Evolutionary conservation across 2,888 invertebrate species (phyloP), one percentile per base, ranked within the genome.

Genomic region (Dynastes grantii): DNA sequence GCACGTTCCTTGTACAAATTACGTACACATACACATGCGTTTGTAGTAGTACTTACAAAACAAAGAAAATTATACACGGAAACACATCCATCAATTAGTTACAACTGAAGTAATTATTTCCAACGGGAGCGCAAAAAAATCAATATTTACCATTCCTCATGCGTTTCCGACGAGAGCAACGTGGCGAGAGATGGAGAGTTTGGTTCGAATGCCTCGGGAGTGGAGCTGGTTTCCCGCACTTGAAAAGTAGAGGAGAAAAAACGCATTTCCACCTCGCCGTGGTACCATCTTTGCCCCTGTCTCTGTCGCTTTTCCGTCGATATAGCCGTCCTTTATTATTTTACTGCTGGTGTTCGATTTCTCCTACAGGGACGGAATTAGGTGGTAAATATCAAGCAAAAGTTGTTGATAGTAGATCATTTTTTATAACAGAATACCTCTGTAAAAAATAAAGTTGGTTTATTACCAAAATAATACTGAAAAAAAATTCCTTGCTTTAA

Each of bases 21-120:
- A 16, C 16, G 0, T 16, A 32, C 32, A 45, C 11, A 11, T 1
- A 8, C 45, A 2, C 45, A 11, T 55, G 8, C 45, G 1, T 55
- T 16, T 22, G n/a, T 55, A 22, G 16, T 16, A 1, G 55, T n/a
- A n/a, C 63, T 16, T 16, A 16, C 16, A 67, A 67, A 67, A 49
- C 49, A 67, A 67, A 79, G 78, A 73, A 81, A 79, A 79, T 79
- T 76, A 73, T 58, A 58, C 40, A 4, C 16, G 32, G 58, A 73
- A 58, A 73, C 73, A 58, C 73, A 70, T 70, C 78, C 81, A 83
- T 83, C 81, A 83, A 83, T 83, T 83, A 83, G 81, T 80, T 81
- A 81, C 81, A 79, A 80, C 79, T 77, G 79, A 79, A 76, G 81
- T 82, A 82, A 82, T 82, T 82, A 80, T 81, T 82, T 81, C 80